phyloP scores from a whole-genome alignment of 2,797 vertebrate species.

The Pyrocephalus nanus region DNA sequence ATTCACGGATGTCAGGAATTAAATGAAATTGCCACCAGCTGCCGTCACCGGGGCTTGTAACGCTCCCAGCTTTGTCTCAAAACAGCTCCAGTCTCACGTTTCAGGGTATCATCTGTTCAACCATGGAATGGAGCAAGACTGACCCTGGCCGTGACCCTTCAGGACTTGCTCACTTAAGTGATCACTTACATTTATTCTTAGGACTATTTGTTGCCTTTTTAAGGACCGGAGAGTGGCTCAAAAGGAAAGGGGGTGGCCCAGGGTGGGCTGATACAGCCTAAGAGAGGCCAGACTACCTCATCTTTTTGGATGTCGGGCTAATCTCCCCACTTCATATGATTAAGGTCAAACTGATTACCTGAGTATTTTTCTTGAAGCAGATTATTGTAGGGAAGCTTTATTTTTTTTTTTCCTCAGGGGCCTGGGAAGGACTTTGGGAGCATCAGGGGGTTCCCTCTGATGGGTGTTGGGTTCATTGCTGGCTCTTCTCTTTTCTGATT shows the following conservation, averaged over 20 bases:
- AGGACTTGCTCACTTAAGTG: too few species aligned
- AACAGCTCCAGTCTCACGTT: not conserved
- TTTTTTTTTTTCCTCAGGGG: not conserved
- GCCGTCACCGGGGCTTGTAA: not conserved
- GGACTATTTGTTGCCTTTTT: not conserved
- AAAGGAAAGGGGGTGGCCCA: not conserved
- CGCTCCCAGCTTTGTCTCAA: not conserved
- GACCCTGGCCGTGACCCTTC: not conserved
- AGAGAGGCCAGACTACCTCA: not conserved
- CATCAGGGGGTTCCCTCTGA: accelerated
- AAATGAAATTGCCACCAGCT: not conserved
- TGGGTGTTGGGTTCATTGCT: accelerated
- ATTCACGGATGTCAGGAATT: not conserved
- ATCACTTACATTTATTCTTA: not conserved
- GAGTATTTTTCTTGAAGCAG: not conserved
- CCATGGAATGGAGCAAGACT: not conserved
- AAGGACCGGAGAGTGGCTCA: not conserved
- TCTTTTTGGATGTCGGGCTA: not conserved
- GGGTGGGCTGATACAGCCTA: not conserved
- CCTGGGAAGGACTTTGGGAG: not conserved
- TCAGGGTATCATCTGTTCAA: not conserved
- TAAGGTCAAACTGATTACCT: not conserved
- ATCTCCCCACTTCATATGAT: not conserved
- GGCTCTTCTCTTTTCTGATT: not conserved
- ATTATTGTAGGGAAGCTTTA: not conserved